Conservation (phyloP, 1,140 invertebrate species). For the Anastrepha ludens region DNA sequence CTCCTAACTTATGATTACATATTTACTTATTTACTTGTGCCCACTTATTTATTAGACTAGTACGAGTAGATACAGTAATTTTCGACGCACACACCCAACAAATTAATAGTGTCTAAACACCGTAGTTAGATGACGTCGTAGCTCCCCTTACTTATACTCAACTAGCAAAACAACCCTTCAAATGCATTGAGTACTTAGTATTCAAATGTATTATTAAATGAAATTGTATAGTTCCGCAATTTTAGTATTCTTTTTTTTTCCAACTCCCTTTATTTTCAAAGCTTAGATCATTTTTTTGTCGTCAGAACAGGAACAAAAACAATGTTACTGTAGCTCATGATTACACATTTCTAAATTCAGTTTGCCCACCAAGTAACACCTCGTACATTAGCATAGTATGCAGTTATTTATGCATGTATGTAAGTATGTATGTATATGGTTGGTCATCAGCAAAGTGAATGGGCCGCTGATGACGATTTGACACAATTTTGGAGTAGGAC, state of each 20-base stretch:
- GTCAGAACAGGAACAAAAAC: constrained; percentile 11
- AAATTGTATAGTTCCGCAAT: constrained; percentile 57
- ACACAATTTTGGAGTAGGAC: constrained; percentile 18
- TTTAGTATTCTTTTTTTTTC: constrained; percentile 40
- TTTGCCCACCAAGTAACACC: constrained; percentile 62
- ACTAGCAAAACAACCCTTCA: constrained; percentile 15
- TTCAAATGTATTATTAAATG: constrained; percentile 49
- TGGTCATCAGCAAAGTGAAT: constrained; percentile 19
- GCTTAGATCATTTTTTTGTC: constrained; percentile 44
- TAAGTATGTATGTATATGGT: neutral
- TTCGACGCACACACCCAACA: constrained; percentile 50
- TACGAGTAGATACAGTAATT: constrained; percentile 47
- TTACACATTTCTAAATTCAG: constrained; percentile 30
- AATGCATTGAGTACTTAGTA: constrained; percentile 30
- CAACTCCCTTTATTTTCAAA: constrained; percentile 15
- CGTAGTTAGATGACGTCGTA: constrained; percentile 17
- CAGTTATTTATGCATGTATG: neutral
- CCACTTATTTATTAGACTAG: constrained; percentile 14
- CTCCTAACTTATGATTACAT: too few relatives aligned
- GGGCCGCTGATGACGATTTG: neutral
- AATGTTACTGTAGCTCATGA: neutral
- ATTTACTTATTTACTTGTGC: neutral
- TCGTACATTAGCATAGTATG: constrained; percentile 62
- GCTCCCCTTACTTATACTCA: neutral
- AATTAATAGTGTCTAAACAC: constrained; percentile 51